Evolutionary conservation across 2,113 vertebrate genomes (phyloP), one percentile per base, ranked within the genome.

Genomic region (Podilymbus podiceps): DNA sequence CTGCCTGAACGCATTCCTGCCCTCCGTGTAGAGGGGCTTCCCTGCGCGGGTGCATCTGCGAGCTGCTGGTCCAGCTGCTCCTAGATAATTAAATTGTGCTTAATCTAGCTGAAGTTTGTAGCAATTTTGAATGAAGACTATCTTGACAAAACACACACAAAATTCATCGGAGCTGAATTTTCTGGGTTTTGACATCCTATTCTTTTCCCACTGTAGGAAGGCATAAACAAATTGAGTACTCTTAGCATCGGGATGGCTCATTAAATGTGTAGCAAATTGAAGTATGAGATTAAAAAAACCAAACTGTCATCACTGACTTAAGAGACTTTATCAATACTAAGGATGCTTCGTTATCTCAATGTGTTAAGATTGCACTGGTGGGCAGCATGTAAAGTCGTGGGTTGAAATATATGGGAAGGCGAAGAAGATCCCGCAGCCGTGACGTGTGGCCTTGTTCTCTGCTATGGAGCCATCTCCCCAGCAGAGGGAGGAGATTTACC

Each of bases 401-500:
- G 9, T 33, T 71, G 89, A 66, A 35, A 42, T 17, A 8, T 2
- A 1, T 9, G 21, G 62, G n/a, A 79, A 40, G 46, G 30, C 4
- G 7, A 16, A 59, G 68, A 28, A 56, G 30, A 40, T 4, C 18
- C 75, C 67, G 60, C n/a, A 40, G 50, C 76, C 86, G 42, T 31
- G 30, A 53, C 19, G 2, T 9, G 67, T 20, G 60, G 8, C 16
- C 3, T 60, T 94, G 19, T 53, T 11, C 35, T 74, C 38, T 96
- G 93, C 75, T 81, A 15, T 52, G 53, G 68, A 97, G 33, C 60
- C 62, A 21, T 79, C 22, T 79, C 67, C 74, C 96, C 96, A 95
- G 92, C 80, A 97, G 96, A 96, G 94, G 94, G 95, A 86, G 95
- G 56, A 93, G 64, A 68, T 60, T 40, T 47, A 55, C 72, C 11